Conservation (phyloP, 1,140 invertebrate species). For the Xylocopa sonorina region DNA sequence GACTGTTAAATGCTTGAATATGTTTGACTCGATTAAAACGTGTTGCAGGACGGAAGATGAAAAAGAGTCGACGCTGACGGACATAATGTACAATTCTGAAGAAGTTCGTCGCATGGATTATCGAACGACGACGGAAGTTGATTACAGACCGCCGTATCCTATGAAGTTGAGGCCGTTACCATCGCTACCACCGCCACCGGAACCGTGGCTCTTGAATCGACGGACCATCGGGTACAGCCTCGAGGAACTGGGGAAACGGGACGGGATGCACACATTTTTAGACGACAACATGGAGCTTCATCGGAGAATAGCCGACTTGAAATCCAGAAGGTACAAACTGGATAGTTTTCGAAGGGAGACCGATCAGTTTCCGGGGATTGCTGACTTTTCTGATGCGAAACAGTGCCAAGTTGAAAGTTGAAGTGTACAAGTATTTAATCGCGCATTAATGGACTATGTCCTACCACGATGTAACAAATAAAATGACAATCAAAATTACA, state of each 20-base stretch:
- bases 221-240: conserved; percentile 62
- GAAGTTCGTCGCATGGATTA: conserved; percentile 52
- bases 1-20: no score
- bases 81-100: conserved; percentile 45
- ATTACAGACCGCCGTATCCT: conserved; percentile 55
- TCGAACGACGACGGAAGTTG: conserved; percentile 48
- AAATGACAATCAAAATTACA: no score
- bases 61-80: conserved; percentile 33
- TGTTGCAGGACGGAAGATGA: conserved; percentile 32
- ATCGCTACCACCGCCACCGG: conserved; percentile 33
- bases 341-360: background rate
- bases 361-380: fast-evolving
- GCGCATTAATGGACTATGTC: background rate
- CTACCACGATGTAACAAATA: background rate
- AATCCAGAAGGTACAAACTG: conserved; percentile 46
- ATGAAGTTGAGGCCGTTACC: conserved; percentile 34
- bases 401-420: background rate
- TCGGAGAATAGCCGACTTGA: conserved; percentile 59
- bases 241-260: conserved; percentile 56
- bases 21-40: background rate
- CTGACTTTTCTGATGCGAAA: background rate
- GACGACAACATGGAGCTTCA: conserved; percentile 69
- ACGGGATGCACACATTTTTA: conserved; percentile 60
- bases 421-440: background rate
- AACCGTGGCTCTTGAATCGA: conserved; percentile 64